These are phyloP conservation scores for Emydura subglobosa DNA, from an alignment of 2,113 vertebrate species.

Conservation along the genomic window DNA sequence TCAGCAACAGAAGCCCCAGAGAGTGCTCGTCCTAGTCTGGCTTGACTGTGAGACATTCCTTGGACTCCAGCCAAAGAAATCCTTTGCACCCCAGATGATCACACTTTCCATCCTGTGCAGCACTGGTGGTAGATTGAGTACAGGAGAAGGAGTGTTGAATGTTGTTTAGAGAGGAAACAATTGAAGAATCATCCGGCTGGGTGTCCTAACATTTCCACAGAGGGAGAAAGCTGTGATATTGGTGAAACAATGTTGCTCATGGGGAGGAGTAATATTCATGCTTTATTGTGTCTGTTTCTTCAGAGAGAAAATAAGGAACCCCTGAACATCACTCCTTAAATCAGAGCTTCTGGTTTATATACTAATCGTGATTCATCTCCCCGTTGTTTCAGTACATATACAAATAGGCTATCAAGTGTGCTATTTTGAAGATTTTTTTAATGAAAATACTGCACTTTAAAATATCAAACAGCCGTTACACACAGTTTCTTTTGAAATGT, in stretches of 20 bases:
- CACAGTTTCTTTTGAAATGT: not conserved
- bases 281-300: not conserved
- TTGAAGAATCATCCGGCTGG: not conserved
- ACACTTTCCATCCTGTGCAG: not conserved
- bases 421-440: not conserved
- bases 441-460: not conserved
- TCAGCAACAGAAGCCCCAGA: not conserved
- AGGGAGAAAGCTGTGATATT: not conserved
- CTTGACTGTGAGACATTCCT: not conserved
- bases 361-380: not conserved
- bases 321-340: not conserved
- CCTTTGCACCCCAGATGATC: not conserved
- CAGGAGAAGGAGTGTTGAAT: not conserved
- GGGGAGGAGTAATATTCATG: not conserved
- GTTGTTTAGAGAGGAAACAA: not conserved
- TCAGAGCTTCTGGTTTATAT: accelerated
- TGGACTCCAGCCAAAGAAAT: not conserved
- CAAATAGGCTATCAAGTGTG: not conserved
- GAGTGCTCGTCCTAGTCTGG: not conserved
- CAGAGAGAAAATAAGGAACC: not conserved
- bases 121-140: too few species aligned
- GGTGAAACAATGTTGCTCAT: not conserved
- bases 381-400: not conserved
- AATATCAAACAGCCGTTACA: not conserved
- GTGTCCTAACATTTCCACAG: not conserved